These are phyloP conservation scores for Stegana nigrithorax DNA, from an alignment of 2,888 invertebrate genomes.

Conservation along the genomic window DNA sequence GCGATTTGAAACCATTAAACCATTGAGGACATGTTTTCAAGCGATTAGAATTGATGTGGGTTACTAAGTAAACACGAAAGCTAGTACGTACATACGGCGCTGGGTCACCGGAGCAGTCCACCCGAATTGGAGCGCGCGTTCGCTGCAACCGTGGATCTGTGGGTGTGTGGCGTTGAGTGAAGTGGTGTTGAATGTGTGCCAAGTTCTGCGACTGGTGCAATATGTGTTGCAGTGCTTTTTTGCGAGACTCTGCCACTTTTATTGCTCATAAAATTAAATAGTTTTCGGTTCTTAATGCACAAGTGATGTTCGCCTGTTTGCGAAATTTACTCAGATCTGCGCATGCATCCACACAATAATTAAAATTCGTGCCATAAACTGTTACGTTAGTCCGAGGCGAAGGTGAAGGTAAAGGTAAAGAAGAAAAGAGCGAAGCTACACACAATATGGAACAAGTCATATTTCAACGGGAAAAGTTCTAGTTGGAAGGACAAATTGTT, in stretches of 20 bases:
- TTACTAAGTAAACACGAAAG: slow-evolving; percentile 62
- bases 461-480: too few species aligned
- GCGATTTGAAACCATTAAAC: too few species aligned
- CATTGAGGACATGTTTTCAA: slow-evolving; percentile 33
- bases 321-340: background rate
- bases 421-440: background rate
- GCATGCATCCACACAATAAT: too few species aligned
- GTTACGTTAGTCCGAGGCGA: too few species aligned
- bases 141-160: too few species aligned
- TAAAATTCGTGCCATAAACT: too few species aligned
- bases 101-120: slow-evolving; percentile 11
- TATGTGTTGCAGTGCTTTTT: slow-evolving; percentile 5
- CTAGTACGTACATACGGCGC: slow-evolving; percentile 48
- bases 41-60: slow-evolving; percentile 61
- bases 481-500: too few species aligned
- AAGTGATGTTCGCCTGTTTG: background rate
- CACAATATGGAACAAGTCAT: too few species aligned
- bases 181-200: background rate
- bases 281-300: background rate
- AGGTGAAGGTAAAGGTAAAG: too few species aligned
- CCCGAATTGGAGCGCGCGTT: background rate
- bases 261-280: slow-evolving; percentile 16
- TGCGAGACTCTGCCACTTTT: slow-evolving; percentile 11
- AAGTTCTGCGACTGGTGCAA: too few species aligned
- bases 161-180: too few species aligned